Base-by-base conservation (phyloP, 2,113 vertebrate genomes). In the Bungarus multicinctus region DNA sequence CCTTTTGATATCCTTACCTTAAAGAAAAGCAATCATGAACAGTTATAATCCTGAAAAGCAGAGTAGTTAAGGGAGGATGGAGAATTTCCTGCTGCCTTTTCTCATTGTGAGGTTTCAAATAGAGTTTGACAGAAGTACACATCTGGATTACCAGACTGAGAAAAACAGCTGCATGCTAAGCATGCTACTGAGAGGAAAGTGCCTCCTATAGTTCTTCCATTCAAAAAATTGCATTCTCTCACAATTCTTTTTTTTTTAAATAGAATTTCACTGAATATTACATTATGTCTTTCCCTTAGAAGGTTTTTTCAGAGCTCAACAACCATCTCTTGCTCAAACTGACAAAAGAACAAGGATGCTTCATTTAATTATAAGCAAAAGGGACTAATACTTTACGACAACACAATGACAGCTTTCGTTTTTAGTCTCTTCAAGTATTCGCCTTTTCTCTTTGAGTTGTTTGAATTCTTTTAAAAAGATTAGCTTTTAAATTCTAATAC, bases 361-460 rank as follows among this genome's bases (percentile, higher is more conserved):
- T 54, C 85, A 87, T 90, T 9, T 9, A 89, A 45, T 95, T 55
- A 88, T 23, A 22, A 3, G 45, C 52, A 89, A 34, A 88, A 88
- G 91, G 90, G 94, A 86, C 39, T 74, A 64, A 53, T 34, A 90
- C 11, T 53, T 74, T 89, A 94, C 87, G 88, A 91, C 81, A 90
- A 91, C 9, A 16, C 23, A 45, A 91, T 69, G 52, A 93, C 58
- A 95, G 93, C 86, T 81, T 91, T 94, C 10, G 27, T 69, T 18
- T 69, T 69, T 69, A 69, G 30, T 34, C 30, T 16, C 14, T 69
- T 69, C 12, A 69, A 34, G 30, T 69, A 69, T 69, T 69, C 0
- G 12, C 5, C 30, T 69, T 81, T 91, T 94, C 9, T 27, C 5
- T 64, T 86, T 0, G 18, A 43, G 81, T 86, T 52, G 30, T 91